Percentiles rank a stretch among this genome's conserved stretches.
Evolutionary conservation across 1,140 invertebrate genomes (phyloP).

Genomic region (Wiebesia pumilae): DNA sequence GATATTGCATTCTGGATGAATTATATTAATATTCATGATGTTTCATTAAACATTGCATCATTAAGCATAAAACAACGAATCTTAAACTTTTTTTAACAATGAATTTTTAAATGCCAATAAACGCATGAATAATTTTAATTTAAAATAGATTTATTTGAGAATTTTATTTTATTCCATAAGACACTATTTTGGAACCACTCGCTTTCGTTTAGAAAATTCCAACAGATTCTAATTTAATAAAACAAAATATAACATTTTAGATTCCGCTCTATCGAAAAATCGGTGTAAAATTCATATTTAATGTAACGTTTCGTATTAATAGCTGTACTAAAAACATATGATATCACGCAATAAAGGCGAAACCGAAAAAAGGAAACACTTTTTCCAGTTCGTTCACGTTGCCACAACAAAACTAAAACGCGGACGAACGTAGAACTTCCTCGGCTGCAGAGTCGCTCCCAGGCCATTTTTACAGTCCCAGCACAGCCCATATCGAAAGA

Average conservation of each 20-base stretch:
- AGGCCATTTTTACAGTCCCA: not conserved
- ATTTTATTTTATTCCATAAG: too few species aligned
- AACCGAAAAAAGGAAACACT: not conserved
- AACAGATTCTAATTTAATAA: not conserved
- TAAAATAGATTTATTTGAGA: too few species aligned
- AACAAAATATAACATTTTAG: not conserved
- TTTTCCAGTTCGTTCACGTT: not conserved
- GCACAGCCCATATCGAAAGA: not conserved
- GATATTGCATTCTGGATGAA: too few species aligned
- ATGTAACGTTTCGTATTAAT: not conserved
- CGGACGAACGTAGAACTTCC: not conserved
- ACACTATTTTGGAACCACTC: too few species aligned
- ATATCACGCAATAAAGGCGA: not conserved
- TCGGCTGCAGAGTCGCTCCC: not conserved
- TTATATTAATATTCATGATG: too few species aligned
- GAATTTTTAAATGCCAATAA: too few species aligned
- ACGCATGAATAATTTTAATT: too few species aligned
- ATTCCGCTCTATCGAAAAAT: not conserved
- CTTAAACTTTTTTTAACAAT: too few species aligned
- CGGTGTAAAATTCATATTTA: not conserved
- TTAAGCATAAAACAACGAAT: too few species aligned
- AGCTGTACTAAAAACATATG: not conserved
- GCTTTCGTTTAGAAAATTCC: not conserved
- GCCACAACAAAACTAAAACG: slow-evolving; percentile 7
- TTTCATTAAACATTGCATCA: too few species aligned